Evolutionary conservation across 2,888 invertebrate genomes (phyloP).

Genomic region (Salpingus planirostris): DNA sequence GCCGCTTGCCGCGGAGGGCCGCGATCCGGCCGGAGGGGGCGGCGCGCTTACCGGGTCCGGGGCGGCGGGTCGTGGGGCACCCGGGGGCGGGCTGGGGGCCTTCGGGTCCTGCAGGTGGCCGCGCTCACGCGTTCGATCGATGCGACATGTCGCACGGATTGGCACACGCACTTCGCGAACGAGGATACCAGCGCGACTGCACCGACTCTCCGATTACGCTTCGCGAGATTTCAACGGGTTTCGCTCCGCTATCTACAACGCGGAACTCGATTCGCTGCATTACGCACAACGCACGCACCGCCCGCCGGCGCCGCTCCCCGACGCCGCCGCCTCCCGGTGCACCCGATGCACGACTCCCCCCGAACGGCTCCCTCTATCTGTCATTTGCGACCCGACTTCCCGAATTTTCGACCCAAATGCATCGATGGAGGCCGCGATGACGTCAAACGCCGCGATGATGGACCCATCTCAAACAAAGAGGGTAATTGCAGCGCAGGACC

Average conservation of each 20-base stretch:
- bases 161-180: constrained; percentile 20
- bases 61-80: too few species aligned
- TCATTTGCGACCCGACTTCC: too few species aligned
- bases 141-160: constrained; percentile 11
- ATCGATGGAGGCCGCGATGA: too few species aligned
- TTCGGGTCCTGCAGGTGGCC: background rate
- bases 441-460: too few species aligned
- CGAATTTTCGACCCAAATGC: too few species aligned
- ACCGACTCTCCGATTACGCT: constrained; percentile 11
- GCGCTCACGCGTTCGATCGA: background rate
- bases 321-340: background rate
- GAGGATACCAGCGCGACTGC: constrained; percentile 15
- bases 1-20: background rate
- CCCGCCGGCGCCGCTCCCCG: constrained; percentile 8
- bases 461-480: too few species aligned
- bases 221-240: constrained; percentile 12
- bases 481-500: too few species aligned
- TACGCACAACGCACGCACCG: constrained; percentile 10
- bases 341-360: too few species aligned
- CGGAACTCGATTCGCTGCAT: constrained; percentile 9
- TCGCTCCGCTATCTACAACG: constrained; percentile 6
- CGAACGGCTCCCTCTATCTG: too few species aligned
- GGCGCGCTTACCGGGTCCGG: background rate
- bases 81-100: background rate
- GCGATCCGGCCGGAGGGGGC: background rate